Percentiles rank a stretch among this genome's conserved stretches.
These are phyloP conservation scores for Phalacrocorax pelagicus DNA, from an alignment of 2,113 vertebrate genomes.

Conservation along the genomic window DNA sequence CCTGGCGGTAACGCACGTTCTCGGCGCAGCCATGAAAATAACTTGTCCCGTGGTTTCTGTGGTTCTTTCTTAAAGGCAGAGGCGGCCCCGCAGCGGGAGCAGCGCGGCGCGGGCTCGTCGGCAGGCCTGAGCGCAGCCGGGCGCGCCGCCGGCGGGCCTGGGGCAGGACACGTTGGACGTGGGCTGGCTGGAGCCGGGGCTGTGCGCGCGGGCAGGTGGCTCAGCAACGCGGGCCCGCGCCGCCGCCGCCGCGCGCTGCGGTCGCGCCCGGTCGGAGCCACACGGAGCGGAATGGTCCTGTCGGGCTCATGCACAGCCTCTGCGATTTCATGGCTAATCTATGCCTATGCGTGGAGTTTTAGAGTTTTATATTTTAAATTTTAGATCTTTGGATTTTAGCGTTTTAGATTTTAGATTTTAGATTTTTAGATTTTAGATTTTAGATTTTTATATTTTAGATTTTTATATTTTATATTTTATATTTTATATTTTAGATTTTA, in stretches of 20 bases:
- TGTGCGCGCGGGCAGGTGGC: not conserved
- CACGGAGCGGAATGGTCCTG: not conserved
- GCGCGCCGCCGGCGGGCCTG: not conserved
- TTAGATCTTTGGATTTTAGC: too few species aligned
- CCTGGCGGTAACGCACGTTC: not conserved
- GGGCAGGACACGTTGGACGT: not conserved
- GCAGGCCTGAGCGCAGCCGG: not conserved
- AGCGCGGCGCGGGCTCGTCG: not conserved
- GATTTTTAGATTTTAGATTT: too few species aligned
- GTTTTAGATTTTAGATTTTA: too few species aligned
- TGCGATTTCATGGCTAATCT: too few species aligned
- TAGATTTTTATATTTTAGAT: too few species aligned
- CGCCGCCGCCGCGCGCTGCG: too few species aligned
- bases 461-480: too few species aligned
- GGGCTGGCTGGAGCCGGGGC: not conserved
- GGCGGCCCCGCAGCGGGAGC: not conserved
- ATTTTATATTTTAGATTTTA: too few species aligned
- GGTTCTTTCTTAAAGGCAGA: not conserved
- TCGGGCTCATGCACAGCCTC: accelerated
- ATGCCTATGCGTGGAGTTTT: too few species aligned
- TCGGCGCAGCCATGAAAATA: not conserved
- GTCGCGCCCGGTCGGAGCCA: not conserved
- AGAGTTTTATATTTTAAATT: too few species aligned
- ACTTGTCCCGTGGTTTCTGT: not conserved
- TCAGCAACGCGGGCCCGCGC: not conserved